phyloP scores from a whole-genome alignment of 1,140 invertebrate genomes.

The Drosophila parabipectinata region DNA sequence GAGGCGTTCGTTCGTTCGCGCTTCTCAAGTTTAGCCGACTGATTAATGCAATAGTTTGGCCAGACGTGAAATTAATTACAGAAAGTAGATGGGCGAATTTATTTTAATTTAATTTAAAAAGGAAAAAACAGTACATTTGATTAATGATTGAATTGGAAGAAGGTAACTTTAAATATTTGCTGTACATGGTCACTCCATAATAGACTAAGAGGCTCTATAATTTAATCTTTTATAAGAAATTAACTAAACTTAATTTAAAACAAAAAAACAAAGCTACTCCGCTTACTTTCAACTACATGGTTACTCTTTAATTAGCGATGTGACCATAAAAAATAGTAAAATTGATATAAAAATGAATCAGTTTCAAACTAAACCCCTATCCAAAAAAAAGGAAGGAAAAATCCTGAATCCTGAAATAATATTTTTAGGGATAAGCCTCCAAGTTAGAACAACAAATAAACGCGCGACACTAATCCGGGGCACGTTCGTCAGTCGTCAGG shows the following conservation, averaged over 20 bases:
- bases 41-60: constrained; percentile 79
- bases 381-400: neutral
- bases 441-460: constrained; percentile 20
- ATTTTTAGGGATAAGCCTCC: constrained; percentile 12
- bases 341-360: neutral
- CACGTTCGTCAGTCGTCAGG: constrained; percentile 27
- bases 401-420: constrained; percentile 14
- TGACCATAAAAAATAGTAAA: neutral
- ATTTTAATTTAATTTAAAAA: neutral
- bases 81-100: neutral
- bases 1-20: constrained; percentile 3
- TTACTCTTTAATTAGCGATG: neutral
- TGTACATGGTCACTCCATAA: neutral
- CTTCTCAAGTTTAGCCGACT: constrained; percentile 52
- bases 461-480: constrained; percentile 4
- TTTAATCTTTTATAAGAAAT: too few relatives aligned
- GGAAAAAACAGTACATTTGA: neutral
- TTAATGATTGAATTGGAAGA: neutral
- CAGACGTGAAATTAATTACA: constrained; percentile 67
- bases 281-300: neutral
- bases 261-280: too few relatives aligned
- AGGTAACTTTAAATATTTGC: neutral
- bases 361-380: neutral
- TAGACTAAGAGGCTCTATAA: too few relatives aligned
- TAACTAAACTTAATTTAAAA: too few relatives aligned